phyloP scores from a whole-genome alignment of 2,797 vertebrate genomes.

The Sarcophilus harrisii region DNA sequence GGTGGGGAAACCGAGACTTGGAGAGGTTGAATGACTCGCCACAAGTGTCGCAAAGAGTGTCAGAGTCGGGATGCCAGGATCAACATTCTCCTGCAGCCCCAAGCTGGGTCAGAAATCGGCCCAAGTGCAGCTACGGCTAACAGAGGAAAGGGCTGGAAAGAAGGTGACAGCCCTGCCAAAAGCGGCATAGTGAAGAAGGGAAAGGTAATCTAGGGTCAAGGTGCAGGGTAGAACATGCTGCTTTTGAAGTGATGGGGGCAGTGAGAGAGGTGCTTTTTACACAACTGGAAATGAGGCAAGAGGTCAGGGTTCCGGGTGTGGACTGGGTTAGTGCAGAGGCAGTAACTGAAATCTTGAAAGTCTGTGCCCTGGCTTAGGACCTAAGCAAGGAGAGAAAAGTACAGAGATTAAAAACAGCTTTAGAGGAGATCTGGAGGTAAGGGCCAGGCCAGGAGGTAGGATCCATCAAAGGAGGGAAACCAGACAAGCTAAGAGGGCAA shows the following conservation, averaged over 20 bases:
- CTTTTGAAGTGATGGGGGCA: neutral
- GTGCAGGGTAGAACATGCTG: neutral
- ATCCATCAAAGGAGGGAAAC: neutral
- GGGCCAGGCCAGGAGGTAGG: neutral
- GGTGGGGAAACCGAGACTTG: neutral
- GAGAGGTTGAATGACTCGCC: neutral
- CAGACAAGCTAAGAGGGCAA: neutral
- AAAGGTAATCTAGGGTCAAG: neutral
- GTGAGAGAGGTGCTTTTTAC: neutral
- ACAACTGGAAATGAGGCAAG: neutral
- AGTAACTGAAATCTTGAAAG: neutral
- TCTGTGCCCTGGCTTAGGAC: neutral
- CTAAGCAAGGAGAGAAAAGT: neutral
- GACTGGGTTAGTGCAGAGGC: neutral
- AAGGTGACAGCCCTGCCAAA: neutral
- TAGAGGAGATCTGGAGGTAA: neutral
- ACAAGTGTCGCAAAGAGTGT: neutral
- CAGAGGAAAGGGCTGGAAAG: neutral
- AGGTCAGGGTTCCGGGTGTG: neutral
- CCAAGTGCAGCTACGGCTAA: neutral
- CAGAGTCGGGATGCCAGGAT: neutral
- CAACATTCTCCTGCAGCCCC: neutral
- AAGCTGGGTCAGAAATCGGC: neutral
- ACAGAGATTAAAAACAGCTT: neutral
- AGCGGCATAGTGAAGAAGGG: neutral